Evolutionary conservation across 2,888 invertebrate species (phyloP).

Genomic region (Anoncus sp.): DNA sequence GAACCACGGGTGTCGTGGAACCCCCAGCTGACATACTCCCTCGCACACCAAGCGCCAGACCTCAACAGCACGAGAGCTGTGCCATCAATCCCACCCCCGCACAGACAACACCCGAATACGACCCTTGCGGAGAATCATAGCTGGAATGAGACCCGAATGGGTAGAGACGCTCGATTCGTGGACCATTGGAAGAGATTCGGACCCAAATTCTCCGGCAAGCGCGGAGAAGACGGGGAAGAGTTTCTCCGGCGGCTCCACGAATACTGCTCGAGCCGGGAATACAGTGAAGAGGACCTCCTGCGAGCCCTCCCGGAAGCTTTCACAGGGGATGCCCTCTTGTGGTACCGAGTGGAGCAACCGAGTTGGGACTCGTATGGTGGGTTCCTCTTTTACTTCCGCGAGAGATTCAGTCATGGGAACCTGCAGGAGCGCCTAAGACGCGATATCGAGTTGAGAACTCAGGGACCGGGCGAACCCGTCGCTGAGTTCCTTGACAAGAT

Average conservation of each 20-base stretch:
- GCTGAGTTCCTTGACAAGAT: slow-evolving; percentile 3
- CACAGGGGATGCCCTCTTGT: background rate
- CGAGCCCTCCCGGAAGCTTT: slow-evolving; percentile 14
- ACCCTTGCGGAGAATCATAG: too few species aligned
- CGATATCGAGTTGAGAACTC: background rate
- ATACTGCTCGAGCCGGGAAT: background rate
- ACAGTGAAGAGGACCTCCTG: slow-evolving; percentile 5
- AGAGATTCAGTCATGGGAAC: background rate
- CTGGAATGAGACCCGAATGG: too few species aligned
- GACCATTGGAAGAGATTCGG: background rate
- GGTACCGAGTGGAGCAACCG: slow-evolving; percentile 5
- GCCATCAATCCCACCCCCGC: too few species aligned
- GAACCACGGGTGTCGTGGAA: too few species aligned
- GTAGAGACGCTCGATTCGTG: too few species aligned
- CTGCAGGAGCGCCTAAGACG: slow-evolving; percentile 2
- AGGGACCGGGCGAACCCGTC: slow-evolving; percentile 7
- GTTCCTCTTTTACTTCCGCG: slow-evolving; percentile 14
- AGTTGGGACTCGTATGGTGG: slow-evolving; percentile 7
- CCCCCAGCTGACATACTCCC: too few species aligned
- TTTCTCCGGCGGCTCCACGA: slow-evolving; percentile 29
- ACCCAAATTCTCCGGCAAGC: slow-evolving; percentile 13
- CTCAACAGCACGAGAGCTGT: too few species aligned
- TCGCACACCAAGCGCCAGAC: too few species aligned
- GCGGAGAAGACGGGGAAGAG: slow-evolving; percentile 17
- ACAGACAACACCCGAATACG: too few species aligned